phyloP scores from a whole-genome alignment of 2,113 vertebrate species.

The Chamaea fasciata region DNA sequence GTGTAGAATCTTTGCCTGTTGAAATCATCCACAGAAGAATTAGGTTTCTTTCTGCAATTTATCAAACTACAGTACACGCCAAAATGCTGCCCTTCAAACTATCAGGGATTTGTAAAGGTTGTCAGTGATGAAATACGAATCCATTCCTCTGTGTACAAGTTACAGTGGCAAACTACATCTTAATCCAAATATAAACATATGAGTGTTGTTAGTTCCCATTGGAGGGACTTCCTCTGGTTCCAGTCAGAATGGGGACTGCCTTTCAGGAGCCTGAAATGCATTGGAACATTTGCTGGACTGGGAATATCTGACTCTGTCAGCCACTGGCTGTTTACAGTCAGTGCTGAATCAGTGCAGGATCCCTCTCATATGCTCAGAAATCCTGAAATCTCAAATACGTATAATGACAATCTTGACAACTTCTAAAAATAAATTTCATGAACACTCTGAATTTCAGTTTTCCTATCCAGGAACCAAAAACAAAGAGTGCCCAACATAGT shows the following conservation, averaged over 20 bases:
- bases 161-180: conserved; percentile 27
- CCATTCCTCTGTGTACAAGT: conserved; percentile 1
- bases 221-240: background rate
- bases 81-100: conserved; percentile 9
- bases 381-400: background rate
- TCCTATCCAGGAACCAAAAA: background rate
- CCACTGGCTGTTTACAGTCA: fast-evolving
- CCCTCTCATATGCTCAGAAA: background rate
- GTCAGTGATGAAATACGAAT: conserved; percentile 36
- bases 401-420: background rate
- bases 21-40: background rate
- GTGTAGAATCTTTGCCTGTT: background rate
- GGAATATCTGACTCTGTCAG: background rate
- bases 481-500: background rate
- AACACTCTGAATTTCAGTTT: background rate
- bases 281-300: background rate
- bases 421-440: background rate
- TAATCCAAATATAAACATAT: conserved; percentile 17
- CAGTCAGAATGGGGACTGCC: background rate
- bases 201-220: background rate
- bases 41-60: background rate
- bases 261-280: background rate
- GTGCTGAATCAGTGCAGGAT: background rate
- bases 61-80: background rate
- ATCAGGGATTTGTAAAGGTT: conserved; percentile 18